phyloP scores from a whole-genome alignment of 2,888 invertebrate genomes.

The Agrochola circellaris region DNA sequence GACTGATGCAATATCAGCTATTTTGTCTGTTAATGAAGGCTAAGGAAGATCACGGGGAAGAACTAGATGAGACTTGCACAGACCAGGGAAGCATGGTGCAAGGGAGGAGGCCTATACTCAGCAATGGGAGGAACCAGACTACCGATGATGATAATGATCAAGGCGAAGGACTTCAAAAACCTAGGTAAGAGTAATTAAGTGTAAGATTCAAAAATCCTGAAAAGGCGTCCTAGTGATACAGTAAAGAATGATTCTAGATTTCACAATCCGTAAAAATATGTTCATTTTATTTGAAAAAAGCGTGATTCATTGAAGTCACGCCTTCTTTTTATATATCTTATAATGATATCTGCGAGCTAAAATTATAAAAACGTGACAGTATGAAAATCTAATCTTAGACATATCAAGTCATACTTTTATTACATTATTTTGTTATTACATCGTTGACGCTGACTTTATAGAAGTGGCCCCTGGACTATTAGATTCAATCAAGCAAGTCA shows the following conservation, averaged over 20 bases:
- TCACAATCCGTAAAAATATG: neutral
- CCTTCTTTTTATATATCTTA: conserved; percentile 32
- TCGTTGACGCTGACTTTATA: conserved; percentile 43
- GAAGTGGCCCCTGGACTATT: conserved; percentile 58
- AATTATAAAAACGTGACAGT: conserved; percentile 36
- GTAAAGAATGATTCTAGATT: neutral
- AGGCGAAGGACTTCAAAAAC: neutral
- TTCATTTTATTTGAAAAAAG: conserved; percentile 14
- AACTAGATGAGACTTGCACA: no score
- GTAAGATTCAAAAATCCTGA: neutral
- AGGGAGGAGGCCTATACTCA: no score
- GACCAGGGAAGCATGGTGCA: no score
- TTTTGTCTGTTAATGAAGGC: neutral
- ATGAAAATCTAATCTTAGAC: conserved; percentile 44
- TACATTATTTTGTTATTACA: conserved; percentile 2
- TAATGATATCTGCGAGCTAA: conserved; percentile 5
- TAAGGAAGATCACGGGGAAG: no score
- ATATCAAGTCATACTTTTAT: conserved; percentile 26
- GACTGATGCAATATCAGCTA: neutral
- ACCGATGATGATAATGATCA: neutral
- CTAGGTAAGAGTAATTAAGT: neutral
- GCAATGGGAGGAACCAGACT: no score
- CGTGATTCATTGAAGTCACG: conserved; percentile 43
- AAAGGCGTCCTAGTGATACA: neutral
- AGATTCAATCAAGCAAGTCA: conserved; percentile 65